A percentile compares a stretch with the other conserved stretches of the same genome.
Evolutionary conservation across 2,113 vertebrate genomes (phyloP).

Genomic region (Pseudorhombus dupliciocellatus): DNA sequence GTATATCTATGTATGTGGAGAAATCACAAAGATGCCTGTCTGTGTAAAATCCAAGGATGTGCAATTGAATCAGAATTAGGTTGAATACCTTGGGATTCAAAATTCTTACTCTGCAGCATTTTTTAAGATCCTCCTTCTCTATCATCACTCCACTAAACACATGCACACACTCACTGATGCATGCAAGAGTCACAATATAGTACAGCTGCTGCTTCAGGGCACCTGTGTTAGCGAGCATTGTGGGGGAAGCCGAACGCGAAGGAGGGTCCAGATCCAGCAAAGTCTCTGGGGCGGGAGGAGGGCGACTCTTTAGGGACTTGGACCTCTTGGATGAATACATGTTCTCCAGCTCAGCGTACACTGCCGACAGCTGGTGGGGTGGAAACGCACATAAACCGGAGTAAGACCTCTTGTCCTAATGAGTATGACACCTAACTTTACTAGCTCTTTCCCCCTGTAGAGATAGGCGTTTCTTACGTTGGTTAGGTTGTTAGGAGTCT

Average conservation of each 20-base stretch:
- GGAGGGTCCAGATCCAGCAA: constrained; percentile 77
- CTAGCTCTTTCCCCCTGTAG: background rate
- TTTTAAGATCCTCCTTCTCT: background rate
- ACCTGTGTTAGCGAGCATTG: constrained; percentile 77
- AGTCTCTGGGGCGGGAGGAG: constrained; percentile 83
- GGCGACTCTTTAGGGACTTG: constrained; percentile 79
- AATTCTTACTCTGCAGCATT: constrained; percentile 18
- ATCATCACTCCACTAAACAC: background rate
- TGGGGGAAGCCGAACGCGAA: constrained; percentile 75
- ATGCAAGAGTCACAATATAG: background rate
- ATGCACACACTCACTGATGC: background rate
- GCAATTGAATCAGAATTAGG: constrained; percentile 26
- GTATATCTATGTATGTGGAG: constrained; percentile 9
- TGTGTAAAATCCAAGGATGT: constrained; percentile 25
- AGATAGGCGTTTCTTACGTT: constrained; percentile 65
- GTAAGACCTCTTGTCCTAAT: constrained; percentile 26
- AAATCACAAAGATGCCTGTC: constrained; percentile 8
- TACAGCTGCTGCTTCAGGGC: constrained; percentile 22
- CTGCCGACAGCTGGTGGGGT: constrained; percentile 87
- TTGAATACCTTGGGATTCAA: constrained; percentile 33
- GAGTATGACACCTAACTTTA: background rate
- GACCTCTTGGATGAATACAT: constrained; percentile 88
- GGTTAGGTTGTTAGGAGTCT: constrained; percentile 93
- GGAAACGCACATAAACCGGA: constrained; percentile 40
- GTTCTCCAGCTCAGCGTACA: constrained; percentile 94